Evolutionary conservation across 1,140 invertebrate genomes (phyloP).

Genomic region (Lamellibrachia luymesi): DNA sequence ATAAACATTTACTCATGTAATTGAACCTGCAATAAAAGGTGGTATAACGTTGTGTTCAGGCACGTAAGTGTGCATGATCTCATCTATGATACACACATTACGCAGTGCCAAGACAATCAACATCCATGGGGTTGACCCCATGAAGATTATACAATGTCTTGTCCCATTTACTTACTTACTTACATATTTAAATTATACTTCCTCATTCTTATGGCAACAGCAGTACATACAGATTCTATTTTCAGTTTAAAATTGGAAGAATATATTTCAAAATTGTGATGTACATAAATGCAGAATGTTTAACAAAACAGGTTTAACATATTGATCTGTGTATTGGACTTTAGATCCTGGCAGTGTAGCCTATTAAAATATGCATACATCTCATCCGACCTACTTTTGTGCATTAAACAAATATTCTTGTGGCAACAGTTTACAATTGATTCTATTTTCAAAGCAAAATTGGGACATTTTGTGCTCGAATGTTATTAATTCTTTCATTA

Average conservation of each 20-base stretch:
- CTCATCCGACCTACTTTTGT: not conserved
- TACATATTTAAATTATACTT: not conserved
- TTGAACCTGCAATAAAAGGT: not conserved
- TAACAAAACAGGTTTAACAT: not conserved
- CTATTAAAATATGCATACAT: not conserved
- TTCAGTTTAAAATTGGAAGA: too few species aligned
- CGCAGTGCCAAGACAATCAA: not conserved
- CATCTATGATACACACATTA: not conserved
- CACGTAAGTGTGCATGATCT: not conserved
- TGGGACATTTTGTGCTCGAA: not conserved
- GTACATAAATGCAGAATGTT: not conserved
- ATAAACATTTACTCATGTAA: slow-evolving; percentile 6
- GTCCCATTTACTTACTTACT: not conserved
- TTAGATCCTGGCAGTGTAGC: not conserved
- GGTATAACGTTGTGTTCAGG: not conserved
- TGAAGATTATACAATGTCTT: not conserved
- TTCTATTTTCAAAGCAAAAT: not conserved
- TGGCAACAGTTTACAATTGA: not conserved
- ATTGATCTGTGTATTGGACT: not conserved
- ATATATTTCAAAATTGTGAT: not conserved
- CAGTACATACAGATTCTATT: too few species aligned
- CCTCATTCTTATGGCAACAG: not conserved
- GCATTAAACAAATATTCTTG: not conserved
- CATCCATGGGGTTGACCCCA: not conserved
- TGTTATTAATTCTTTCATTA: not conserved